phyloP scores from a whole-genome alignment of 2,888 invertebrate species.

The Thalpophila matura region DNA sequence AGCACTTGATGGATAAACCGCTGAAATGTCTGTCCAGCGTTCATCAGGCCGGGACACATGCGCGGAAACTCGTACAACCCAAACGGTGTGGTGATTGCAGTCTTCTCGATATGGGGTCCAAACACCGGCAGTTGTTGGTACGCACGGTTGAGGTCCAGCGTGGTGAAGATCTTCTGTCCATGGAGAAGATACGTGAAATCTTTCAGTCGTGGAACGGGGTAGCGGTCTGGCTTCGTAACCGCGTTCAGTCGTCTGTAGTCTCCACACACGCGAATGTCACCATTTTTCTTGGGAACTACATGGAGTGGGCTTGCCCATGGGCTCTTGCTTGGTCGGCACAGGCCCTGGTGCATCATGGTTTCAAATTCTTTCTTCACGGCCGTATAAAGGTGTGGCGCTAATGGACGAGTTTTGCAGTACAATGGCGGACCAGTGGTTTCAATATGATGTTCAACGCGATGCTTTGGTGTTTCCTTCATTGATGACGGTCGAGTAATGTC shows the following conservation, averaged over 20 bases:
- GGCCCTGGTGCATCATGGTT: background rate
- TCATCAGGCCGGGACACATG: background rate
- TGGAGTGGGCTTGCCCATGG: background rate
- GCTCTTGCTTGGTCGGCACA: background rate
- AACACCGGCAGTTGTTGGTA: background rate
- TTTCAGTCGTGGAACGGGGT: background rate
- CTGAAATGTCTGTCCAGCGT: constrained; percentile 7
- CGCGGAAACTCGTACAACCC: no score
- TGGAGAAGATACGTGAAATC: background rate
- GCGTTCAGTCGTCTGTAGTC: background rate
- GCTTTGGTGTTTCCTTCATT: background rate
- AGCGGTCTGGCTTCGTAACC: background rate
- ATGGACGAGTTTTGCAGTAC: background rate
- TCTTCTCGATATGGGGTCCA: constrained; percentile 1
- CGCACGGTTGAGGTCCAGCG: background rate
- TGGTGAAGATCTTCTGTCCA: background rate
- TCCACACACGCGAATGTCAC: no score
- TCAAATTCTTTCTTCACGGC: background rate
- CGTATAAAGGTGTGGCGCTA: background rate
- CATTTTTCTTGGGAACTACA: background rate
- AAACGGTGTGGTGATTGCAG: constrained; percentile 1
- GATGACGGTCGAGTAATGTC: background rate
- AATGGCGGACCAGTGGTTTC: constrained; percentile 2
- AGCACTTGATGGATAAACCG: constrained; percentile 1
- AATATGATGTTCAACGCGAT: background rate